phyloP scores from a whole-genome alignment of 2,797 vertebrate genomes.

The Zalophus californianus region DNA sequence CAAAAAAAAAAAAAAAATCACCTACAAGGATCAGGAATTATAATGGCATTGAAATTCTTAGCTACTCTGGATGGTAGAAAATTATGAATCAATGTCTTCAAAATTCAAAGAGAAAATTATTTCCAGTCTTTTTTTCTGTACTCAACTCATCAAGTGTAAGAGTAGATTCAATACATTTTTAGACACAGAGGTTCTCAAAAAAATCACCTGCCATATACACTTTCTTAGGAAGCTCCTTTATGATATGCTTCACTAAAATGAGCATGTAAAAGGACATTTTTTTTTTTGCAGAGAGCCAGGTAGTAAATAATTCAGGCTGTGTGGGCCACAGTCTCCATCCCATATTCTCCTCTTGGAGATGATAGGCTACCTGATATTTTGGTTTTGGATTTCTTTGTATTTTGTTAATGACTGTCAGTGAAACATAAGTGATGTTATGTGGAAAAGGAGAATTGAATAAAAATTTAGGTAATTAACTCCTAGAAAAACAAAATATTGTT shows the following conservation, averaged over 20 bases:
- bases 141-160: background rate
- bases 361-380: background rate
- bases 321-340: background rate
- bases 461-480: background rate
- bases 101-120: background rate
- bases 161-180: background rate
- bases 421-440: background rate
- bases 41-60: background rate
- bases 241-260: background rate
- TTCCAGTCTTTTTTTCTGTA: background rate
- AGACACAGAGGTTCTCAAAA: background rate
- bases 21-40: background rate
- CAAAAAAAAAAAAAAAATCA: background rate
- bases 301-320: background rate
- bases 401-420: background rate
- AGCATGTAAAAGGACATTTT: background rate
- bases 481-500: background rate
- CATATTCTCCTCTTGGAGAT: background rate
- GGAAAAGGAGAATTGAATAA: background rate
- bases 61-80: background rate
- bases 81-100: background rate
- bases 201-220: background rate
- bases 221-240: background rate
- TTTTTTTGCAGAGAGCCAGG: background rate
- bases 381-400: background rate